Base-by-base conservation (phyloP, 2,888 invertebrate species). In the Bembecia ichneumoniformis region DNA sequence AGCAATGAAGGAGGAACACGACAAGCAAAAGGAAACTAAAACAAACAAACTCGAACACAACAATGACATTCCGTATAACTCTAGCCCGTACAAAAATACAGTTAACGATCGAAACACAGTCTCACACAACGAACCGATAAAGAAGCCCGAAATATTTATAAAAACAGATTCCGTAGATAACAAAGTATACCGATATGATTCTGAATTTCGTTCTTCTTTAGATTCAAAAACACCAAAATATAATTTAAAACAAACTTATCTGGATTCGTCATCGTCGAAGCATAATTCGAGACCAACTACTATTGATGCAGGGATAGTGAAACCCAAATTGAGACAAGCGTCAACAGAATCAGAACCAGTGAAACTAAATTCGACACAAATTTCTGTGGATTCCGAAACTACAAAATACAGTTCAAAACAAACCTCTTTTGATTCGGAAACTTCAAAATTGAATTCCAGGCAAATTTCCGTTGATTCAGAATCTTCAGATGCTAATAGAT, bases 1-100 rank as follows among this genome's bases (percentile, higher is more conserved):
- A 3, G 92, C 91, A 50, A 88, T 92, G 59, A 93, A 94, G 71
- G 92, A 95, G 71, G 90, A 90, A 15, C 90, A 92, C 62, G 83
- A 73, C 62, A 60, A 77, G 66, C 61, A 60, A 48, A 66, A 71
- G 56, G 62, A 71, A 48, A 64, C 63, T 40, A 69, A 60, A 59
- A 58, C 59, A 36, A n/a, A 45, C 50, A 66, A 63, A 56, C 60
- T 59, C 54, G 60, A 64, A 57, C 52, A 58, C 47, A 68, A 65
- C 63, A 28, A 28, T 28, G 68, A 82, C 83, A 83, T 83, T 83
- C 82, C 83, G 73, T 64, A 70, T 60, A 64, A 58, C 54, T 60
- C 56, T 60, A 65, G 36, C 36, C 47, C 17, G 5, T 11, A 46
- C 20, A 34, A 46, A 46, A 2, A 3, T 11, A 34, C 17, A 11